Percentiles rank a stretch among this genome's conserved stretches.
Evolutionary conservation across 2,797 vertebrate species (phyloP).

Genomic region (Sphenopsis melanotis): DNA sequence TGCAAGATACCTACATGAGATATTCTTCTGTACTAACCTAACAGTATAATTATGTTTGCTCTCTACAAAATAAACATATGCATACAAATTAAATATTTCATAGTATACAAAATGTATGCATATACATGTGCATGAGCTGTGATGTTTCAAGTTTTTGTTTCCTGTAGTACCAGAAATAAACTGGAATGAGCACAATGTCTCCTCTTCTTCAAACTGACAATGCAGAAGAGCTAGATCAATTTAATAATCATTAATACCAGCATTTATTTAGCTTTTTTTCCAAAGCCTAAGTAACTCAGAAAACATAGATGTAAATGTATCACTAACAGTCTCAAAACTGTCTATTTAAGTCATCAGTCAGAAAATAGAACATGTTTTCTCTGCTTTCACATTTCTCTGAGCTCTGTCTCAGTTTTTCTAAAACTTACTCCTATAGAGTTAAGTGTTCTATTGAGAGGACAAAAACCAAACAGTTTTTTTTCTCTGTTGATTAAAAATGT

Average conservation of each 20-base stretch:
- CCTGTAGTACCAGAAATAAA: background rate
- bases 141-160: background rate
- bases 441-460: background rate
- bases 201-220: background rate
- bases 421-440: background rate
- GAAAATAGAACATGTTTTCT: background rate
- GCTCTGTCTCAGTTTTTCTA: background rate
- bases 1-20: background rate
- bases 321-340: background rate
- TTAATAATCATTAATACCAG: background rate
- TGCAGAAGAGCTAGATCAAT: background rate
- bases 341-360: background rate
- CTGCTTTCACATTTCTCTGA: background rate
- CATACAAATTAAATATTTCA: background rate
- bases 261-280: background rate
- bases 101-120: background rate
- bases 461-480: background rate
- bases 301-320: background rate
- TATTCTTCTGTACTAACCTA: background rate
- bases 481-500: background rate
- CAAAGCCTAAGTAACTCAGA: background rate
- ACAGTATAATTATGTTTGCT: background rate
- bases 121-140: rapidly evolving
- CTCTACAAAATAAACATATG: background rate
- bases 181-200: background rate